Conservation (phyloP, 2,888 invertebrate species). For the Nephrotoma guestfalica region DNA sequence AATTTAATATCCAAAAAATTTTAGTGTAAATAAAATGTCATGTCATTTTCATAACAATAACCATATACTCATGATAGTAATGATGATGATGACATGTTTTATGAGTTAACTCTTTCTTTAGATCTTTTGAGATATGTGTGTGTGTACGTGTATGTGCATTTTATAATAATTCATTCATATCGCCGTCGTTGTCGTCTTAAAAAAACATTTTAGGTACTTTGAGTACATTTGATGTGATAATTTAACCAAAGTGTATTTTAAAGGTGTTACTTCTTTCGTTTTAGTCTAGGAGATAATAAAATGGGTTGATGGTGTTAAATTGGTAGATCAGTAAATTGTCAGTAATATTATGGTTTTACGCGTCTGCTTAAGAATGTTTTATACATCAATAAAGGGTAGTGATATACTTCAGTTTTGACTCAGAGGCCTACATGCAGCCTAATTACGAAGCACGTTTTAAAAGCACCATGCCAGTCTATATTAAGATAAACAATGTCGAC, state of each 20-base stretch:
- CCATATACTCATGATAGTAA: background rate
- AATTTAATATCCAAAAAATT: background rate
- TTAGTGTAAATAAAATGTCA: background rate
- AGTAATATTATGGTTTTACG: background rate
- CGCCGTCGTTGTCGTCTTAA: background rate
- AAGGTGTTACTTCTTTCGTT: background rate
- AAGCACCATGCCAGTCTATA: no score
- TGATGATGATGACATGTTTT: background rate
- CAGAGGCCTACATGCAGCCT: no score
- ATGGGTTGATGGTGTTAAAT: background rate
- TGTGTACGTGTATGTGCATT: background rate
- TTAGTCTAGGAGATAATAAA: background rate
- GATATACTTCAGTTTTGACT: no score
- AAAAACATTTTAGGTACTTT: background rate
- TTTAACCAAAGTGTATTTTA: background rate
- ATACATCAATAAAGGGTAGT: no score
- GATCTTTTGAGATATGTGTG: background rate
- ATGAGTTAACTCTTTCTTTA: background rate
- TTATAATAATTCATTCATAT: background rate
- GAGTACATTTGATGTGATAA: background rate
- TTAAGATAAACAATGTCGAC: no score
- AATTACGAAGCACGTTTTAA: no score
- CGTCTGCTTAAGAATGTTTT: no score
- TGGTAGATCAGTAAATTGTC: background rate
- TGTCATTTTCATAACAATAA: background rate